phyloP scores from a whole-genome alignment of 2,113 vertebrate genomes.

The Apodemus sylvaticus region DNA sequence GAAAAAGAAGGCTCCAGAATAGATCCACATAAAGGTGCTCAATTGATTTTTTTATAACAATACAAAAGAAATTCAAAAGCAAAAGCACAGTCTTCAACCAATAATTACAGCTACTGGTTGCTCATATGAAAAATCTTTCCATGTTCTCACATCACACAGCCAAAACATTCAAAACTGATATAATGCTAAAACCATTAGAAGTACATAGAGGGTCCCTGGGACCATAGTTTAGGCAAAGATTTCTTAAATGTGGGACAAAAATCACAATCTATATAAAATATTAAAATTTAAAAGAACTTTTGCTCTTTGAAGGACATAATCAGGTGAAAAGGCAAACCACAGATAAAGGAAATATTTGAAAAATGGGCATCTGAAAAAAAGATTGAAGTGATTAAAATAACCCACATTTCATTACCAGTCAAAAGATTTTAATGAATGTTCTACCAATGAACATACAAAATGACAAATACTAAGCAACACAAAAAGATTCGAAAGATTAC shows the following conservation, averaged over 20 bases:
- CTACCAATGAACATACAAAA: neutral
- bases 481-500: neutral
- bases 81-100: constrained; percentile 17
- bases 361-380: constrained; percentile 7
- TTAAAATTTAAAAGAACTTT: constrained; percentile 25
- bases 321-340: constrained; percentile 26
- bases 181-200: constrained; percentile 8
- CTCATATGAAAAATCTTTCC: neutral
- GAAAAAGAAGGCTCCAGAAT: neutral
- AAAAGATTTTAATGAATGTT: constrained; percentile 18
- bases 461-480: neutral
- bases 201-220: neutral
- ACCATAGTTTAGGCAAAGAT: neutral
- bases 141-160: neutral
- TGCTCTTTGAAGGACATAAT: neutral
- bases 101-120: neutral
- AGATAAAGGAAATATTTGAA: constrained; percentile 33
- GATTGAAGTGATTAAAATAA: neutral
- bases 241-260: constrained; percentile 33
- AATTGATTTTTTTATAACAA: neutral
- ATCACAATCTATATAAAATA: neutral
- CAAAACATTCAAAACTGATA: neutral
- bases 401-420: neutral
- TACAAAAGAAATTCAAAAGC: constrained; percentile 9
- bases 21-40: neutral